Evolutionary conservation across 2,797 vertebrate genomes (phyloP).

Genomic region (Capromys pilorides): DNA sequence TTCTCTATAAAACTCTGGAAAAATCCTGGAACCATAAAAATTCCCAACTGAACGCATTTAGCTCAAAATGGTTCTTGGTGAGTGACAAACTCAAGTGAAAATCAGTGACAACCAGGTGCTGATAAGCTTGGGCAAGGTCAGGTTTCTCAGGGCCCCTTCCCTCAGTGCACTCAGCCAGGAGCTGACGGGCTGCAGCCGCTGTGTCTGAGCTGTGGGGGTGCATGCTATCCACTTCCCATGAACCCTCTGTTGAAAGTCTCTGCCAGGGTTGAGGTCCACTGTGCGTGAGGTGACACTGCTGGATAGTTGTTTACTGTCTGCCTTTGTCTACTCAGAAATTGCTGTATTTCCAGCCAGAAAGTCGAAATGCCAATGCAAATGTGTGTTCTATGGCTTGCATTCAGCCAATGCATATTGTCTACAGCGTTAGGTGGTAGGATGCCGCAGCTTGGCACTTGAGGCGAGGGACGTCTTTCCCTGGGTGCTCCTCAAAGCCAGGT

Average conservation of each 20-base stretch:
- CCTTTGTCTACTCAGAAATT: not conserved
- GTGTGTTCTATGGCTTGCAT: not conserved
- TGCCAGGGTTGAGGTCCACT: not conserved
- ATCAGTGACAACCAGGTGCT: slow-evolving; percentile 56
- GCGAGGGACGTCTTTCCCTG: not conserved
- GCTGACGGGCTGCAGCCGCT: not conserved
- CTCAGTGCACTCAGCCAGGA: not conserved
- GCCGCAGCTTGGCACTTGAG: fast-evolving
- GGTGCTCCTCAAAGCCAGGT: not conserved
- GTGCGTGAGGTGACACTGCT: not conserved
- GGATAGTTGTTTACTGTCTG: not conserved
- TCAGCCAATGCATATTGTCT: not conserved
- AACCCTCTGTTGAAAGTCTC: not conserved
- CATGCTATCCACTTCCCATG: not conserved
- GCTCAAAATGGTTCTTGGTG: slow-evolving; percentile 40
- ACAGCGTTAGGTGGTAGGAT: not conserved
- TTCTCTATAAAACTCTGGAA: slow-evolving; percentile 17
- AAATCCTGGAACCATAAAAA: slow-evolving; percentile 25
- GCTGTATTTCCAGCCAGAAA: not conserved
- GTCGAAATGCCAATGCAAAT: not conserved
- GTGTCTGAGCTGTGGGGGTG: not conserved
- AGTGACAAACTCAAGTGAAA: slow-evolving; percentile 10
- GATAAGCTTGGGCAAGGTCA: slow-evolving; percentile 59
- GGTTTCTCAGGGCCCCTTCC: slow-evolving; percentile 31
- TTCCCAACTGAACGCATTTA: slow-evolving; percentile 23